Base-by-base conservation (phyloP, 1,140 invertebrate species). In the Panagrolaimus sp. region DNA sequence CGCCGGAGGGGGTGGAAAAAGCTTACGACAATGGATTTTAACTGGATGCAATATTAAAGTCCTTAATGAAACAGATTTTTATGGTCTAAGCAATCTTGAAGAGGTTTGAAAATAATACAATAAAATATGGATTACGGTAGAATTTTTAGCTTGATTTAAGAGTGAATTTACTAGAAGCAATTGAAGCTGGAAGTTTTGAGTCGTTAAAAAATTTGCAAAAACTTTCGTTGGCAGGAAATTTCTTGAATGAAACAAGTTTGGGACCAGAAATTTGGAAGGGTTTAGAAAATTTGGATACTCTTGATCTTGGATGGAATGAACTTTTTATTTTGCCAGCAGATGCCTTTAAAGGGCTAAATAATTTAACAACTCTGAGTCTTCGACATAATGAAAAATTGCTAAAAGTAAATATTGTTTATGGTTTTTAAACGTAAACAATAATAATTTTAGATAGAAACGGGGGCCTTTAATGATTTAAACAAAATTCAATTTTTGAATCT, bases 211-310 rank as follows among this genome's bases (percentile, higher is more conserved):
- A 67, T 38, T 38, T 73, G n/a, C 48, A 63, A 15, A 58, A 43
- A 1, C 47, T 75, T 24, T 68, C 65, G 28, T 24, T 75, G 10
- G 67, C 74, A 5, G 71, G 77, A 43, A 78, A 77, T 58, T 76
- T 76, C 48, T 45, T 78, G 15, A 48, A 46, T 32, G 62, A 58
- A 43, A 28, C 38, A 65, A 17, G 21, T 21, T 17, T 58, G 21
- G 47, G 44, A 9, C 10, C 65, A 14, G 14, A 64, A 24, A 38
- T 67, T n/a, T 70, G 43, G 43, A 67, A 17, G 10, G 68, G 68
- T 44, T 48, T 70, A 10, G 43, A 70, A 10, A 46, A 28, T 48
- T 17, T 71, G 15, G 44, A 71, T 46, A 43, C 43, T 15, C 52
- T 71, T 21, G 69, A 71, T 47, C 47, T 71, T 12, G 65, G 69